Evolutionary conservation across 2,888 invertebrate species (phyloP), one percentile per base, ranked within the genome.

Genomic region (Phania funesta): DNA sequence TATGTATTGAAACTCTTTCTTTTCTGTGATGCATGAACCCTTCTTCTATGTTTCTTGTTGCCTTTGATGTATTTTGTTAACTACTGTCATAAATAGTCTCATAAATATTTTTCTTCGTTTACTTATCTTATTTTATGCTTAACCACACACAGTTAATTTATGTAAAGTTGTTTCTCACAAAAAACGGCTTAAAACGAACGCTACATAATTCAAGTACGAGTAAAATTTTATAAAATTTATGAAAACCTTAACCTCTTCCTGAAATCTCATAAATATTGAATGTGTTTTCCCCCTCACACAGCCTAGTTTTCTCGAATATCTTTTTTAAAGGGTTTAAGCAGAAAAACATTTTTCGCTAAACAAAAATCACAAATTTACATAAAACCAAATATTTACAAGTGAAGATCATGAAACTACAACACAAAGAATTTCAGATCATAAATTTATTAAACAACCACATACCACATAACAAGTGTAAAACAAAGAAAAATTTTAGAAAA

Each of bases 161-260:
- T 71, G 38, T 9, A 35, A 24, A 46, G 22, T 11, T 11, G 20
- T 22, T 22, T 11, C 3, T 8, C 3, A 44, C n/a, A 26, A 64
- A 54, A 52, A 50, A 29, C 16, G 11, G 16, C 32, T 29, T 32
- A n/a, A 38, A 0, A 26, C 46, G 35, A 68, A 54, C 24, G 8
- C 29, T 67, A 38, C 50, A 67, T 64, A 48, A 67, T 75, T 78
- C 54, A 79, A 73, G 64, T 48, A 60, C 67, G 26, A 67, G 18
- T 32, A 50, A 32, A 54, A 18, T 22, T 41, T 26, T 52, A 48
- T 70, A 26, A 52, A 64, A 73, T 80, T 75, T 73, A 83, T 75
- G 64, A 71, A 71, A 78, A 78, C 84, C 84, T 84, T 84, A 74
- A 84, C 85, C 84, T 74, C 83, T 56, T 83, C 70, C 67, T n/a